Base-by-base conservation (phyloP, 2,797 vertebrate genomes). In the Cyprinodon diabolis region DNA sequence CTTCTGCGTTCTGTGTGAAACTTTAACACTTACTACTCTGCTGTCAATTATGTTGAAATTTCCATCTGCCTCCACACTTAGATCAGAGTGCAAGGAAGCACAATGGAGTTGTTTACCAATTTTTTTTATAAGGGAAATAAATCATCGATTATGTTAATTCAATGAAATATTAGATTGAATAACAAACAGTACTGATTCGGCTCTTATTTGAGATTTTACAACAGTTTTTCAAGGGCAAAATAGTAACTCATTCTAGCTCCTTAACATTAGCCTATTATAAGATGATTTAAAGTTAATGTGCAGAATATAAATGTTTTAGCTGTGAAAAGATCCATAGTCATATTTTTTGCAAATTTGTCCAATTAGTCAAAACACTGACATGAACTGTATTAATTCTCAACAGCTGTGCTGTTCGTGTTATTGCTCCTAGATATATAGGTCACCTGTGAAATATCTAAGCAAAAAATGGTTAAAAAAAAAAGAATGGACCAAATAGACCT, bases 51-150 rank as follows among this genome's bases (percentile, higher is more conserved):
- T 72, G 76, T 58, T 79, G 83, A 85, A 72, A 77, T 81, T 80
- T 92, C 90, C 92, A 93, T 92, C 92, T 92, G 93, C 77, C 84
- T 87, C 75, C 10, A 3, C 72, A 69, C 78, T 76, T 78, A 43
- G 60, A 87, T 68, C 3, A 9, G 47, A 54, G 55, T 76, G 74
- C 82, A 66, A n/a, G 40, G 68, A 70, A 75, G 78, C 66, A 80
- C 71, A 80, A 58, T 35, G 9, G 47, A 77, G 45, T 19, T 23
- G 70, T 63, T 75, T 21, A 65, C 55, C 19, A 65, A 79, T 56
- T 52, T 78, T 66, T 23, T 43, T 43, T 5, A 63, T 40, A 11
- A 30, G 74, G 40, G 57, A 71, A 67, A 73, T 74, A 17, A 57
- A 66, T 23, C 19, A n/a, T 35, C 4, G 35, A 57, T 37, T 63